Evolutionary conservation across 2,888 invertebrate species (phyloP), one percentile per base, ranked within the genome.

Genomic region (Amblyjoppa fuscipennis): DNA sequence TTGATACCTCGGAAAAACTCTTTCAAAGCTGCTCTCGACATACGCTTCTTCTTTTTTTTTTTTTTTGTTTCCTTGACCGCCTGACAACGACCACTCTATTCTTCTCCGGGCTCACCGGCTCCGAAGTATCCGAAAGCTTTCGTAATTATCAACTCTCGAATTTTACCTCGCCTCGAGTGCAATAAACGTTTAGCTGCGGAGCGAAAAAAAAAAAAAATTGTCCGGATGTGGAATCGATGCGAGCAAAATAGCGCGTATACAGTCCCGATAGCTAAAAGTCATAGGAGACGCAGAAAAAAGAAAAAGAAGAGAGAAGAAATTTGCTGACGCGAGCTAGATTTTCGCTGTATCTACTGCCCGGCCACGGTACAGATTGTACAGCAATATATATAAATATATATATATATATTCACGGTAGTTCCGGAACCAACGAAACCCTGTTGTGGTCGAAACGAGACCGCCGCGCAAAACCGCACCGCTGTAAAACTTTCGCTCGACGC

Each of bases 371-470:
- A 7, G 11, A 59, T 59, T 53, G 25, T 13, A 28, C 25, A 11
- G 38, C 38, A n/a, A 28, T 11, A 31, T 38, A 38, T 38, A 38
- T 38, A 45, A 11, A 7, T 64, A 11, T 31, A 34, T 68, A 68
- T 69, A 56, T 56, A n/a, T 56, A 28, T 51, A 68, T 49, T 16
- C 3, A 49, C 45, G 16, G 41, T 38, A 13, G 28, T n/a, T 69
- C 6, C 69, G 7, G 25, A 20, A 77, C 11, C 66, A 13, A 64
- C 56, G 41, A 45, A 81, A 76, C 70, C 34, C 69, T 76, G 81
- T 76, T 79, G 83, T 73, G 78, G 79, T 68, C 56, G 83, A 61
- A 83, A 83, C 73, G 79, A 83, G 78, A 79, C 76, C 78, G 49
- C 49, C 68, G 11, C 28, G 73, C 28, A 78, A 83, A 83, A 71